Conservation (phyloP, 2,888 invertebrate genomes). For the Bimastos eiseni region DNA sequence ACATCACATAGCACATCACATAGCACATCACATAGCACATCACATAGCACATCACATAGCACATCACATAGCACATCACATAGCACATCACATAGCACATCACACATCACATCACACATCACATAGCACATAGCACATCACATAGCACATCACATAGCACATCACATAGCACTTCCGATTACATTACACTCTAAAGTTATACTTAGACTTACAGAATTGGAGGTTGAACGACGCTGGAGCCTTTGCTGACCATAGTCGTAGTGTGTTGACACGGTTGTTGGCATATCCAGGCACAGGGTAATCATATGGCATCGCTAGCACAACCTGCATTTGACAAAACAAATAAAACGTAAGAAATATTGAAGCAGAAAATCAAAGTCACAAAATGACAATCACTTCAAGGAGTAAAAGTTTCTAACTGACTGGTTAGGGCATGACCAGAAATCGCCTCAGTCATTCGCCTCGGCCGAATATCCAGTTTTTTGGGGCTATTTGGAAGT, state of each 20-base stretch:
- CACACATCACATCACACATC: too few species aligned
- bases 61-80: too few species aligned
- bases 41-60: too few species aligned
- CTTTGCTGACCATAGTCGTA: constrained; percentile 96
- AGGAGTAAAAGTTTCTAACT: background rate
- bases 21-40: too few species aligned
- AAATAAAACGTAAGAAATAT: background rate
- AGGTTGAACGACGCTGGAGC: constrained; percentile 92
- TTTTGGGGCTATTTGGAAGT: too few species aligned
- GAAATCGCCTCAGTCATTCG: background rate
- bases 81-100: too few species aligned
- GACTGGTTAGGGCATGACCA: background rate
- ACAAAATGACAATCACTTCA: background rate
- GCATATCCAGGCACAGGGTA: constrained; percentile 96
- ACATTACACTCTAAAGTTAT: background rate
- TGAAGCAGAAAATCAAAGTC: background rate
- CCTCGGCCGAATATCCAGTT: too few species aligned
- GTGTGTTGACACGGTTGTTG: constrained; percentile 96
- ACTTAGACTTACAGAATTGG: constrained; percentile 80
- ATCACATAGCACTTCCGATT: background rate
- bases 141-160: too few species aligned
- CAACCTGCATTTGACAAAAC: constrained; percentile 67
- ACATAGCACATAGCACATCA: background rate
- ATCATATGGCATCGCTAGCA: constrained; percentile 98
- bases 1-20: too few species aligned